Percentiles rank a stretch among this genome's conserved stretches.
phyloP scores from a whole-genome alignment of 23 tunicate species.

The Oikopleura vanhoeffeni region DNA sequence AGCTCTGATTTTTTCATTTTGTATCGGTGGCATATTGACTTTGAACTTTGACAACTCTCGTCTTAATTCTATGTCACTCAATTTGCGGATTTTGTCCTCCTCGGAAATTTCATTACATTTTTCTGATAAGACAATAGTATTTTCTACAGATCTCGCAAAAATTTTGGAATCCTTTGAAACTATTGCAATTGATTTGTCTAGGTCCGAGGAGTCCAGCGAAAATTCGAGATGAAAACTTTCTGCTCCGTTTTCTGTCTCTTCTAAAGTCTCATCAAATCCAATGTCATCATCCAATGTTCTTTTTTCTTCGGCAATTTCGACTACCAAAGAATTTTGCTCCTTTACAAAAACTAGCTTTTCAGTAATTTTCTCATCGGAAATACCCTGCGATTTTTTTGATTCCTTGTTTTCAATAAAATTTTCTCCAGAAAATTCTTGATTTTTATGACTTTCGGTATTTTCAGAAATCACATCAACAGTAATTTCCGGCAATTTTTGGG shows the following conservation, averaged over 20 bases:
- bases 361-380: too few relatives aligned
- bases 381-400: too few relatives aligned
- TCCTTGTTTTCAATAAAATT: too few relatives aligned
- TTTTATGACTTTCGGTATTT: too few relatives aligned
- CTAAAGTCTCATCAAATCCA: too few relatives aligned
- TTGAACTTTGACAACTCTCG: neutral
- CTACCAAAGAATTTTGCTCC: too few relatives aligned
- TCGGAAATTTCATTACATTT: neutral
- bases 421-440: too few relatives aligned
- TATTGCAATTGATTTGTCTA: neutral
- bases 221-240: constrained; percentile 3
- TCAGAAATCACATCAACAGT: too few relatives aligned
- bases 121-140: neutral
- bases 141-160: neutral
- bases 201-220: neutral
- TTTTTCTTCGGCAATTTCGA: too few relatives aligned
- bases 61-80: neutral
- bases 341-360: too few relatives aligned
- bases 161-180: neutral
- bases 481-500: too few relatives aligned
- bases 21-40: neutral
- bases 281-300: too few relatives aligned
- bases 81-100: neutral
- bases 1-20: neutral
- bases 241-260: neutral